A percentile compares a stretch with the other conserved stretches of the same genome.
phyloP scores from a whole-genome alignment of 2,113 vertebrate genomes.

The Pongo abelii region DNA sequence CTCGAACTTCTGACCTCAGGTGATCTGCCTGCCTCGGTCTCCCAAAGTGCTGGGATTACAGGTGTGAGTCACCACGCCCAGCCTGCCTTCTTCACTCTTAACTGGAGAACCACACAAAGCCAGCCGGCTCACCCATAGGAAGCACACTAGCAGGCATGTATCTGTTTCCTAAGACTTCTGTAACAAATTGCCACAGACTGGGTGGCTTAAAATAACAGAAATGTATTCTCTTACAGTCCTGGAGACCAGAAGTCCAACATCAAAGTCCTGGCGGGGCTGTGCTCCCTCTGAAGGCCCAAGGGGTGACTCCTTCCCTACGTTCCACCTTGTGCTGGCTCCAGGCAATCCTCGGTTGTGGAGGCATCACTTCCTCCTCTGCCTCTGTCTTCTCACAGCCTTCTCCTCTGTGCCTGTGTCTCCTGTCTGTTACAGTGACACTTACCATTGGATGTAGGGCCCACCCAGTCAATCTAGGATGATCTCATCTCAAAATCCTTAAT shows the following conservation, averaged over 20 bases:
- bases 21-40: too few species aligned
- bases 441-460: neutral
- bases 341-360: neutral
- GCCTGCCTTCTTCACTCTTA: too few species aligned
- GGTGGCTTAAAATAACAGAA: neutral
- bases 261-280: neutral
- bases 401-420: neutral
- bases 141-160: fast-evolving
- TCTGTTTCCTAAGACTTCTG: neutral
- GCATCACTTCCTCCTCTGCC: neutral
- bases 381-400: neutral
- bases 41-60: too few species aligned
- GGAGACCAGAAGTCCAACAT: neutral
- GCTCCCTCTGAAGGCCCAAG: neutral
- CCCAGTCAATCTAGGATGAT: neutral
- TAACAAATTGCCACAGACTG: neutral
- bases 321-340: neutral
- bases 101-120: neutral
- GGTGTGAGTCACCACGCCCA: too few species aligned
- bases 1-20: too few species aligned
- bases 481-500: neutral
- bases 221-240: neutral
- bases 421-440: neutral
- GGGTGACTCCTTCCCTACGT: neutral
- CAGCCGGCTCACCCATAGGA: neutral